Evolutionary conservation across 1,140 invertebrate genomes (phyloP).

Genomic region (Ostrea edulis): DNA sequence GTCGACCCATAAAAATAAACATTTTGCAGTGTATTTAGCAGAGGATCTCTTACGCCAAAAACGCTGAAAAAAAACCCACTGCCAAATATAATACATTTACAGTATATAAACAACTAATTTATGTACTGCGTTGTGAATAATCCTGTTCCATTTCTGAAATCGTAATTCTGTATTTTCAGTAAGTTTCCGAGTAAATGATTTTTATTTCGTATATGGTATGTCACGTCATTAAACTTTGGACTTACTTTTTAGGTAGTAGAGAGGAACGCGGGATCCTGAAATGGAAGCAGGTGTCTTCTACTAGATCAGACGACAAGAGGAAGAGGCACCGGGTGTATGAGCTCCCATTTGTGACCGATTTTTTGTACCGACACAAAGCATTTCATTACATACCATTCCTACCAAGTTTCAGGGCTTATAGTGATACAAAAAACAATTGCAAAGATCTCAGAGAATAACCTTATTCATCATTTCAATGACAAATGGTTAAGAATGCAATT

Average conservation of each 20-base stretch:
- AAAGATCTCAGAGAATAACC: background rate
- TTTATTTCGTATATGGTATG: no score
- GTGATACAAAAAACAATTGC: background rate
- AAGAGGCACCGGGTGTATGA: slow-evolving; percentile 57
- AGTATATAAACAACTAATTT: no score
- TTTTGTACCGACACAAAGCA: slow-evolving; percentile 55
- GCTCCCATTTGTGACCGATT: slow-evolving; percentile 64
- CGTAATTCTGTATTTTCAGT: no score
- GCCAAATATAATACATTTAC: no score
- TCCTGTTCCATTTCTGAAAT: no score
- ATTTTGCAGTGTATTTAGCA: no score
- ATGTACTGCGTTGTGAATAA: no score
- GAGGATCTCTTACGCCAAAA: no score
- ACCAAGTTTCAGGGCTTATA: slow-evolving; percentile 60
- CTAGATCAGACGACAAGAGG: background rate
- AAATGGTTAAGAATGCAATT: no score
- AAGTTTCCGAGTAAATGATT: no score
- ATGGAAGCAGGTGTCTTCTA: slow-evolving; percentile 61
- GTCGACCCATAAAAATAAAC: no score
- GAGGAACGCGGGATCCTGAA: slow-evolving; percentile 70
- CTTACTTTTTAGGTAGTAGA: slow-evolving; percentile 65
- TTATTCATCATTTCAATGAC: background rate
- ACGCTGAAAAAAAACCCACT: no score
- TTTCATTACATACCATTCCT: slow-evolving; percentile 68
- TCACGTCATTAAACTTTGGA: background rate